Percentiles rank a stretch among this genome's conserved stretches.
Evolutionary conservation across 2,797 vertebrate genomes (phyloP).

Genomic region (Lepidocolaptes lacrymiger): DNA sequence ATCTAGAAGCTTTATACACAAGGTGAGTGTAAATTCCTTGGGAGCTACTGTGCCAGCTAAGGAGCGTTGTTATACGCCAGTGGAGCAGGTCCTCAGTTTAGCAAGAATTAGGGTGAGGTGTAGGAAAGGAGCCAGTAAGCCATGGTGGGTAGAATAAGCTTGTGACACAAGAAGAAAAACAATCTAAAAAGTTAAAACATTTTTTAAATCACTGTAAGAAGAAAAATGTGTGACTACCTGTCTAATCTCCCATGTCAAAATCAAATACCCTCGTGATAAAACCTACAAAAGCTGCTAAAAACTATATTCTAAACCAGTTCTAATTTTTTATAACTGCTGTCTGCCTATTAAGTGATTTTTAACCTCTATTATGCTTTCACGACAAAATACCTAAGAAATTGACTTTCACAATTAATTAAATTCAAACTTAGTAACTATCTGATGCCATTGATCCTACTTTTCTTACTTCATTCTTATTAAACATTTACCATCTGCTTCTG

Average conservation of each 20-base stretch:
- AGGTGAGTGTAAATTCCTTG: not conserved
- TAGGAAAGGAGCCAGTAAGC: not conserved
- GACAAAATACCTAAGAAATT: not conserved
- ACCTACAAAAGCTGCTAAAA: not conserved
- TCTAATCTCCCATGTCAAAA: not conserved
- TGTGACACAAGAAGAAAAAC: not conserved
- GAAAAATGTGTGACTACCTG: not conserved
- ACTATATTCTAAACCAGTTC: not conserved
- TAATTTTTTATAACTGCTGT: not conserved
- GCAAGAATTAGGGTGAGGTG: not conserved
- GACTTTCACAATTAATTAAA: not conserved
- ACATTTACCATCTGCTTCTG: conserved; percentile 15
- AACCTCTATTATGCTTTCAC: not conserved
- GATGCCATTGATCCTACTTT: not conserved
- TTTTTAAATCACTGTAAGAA: not conserved
- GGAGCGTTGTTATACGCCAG: not conserved
- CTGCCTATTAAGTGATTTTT: not conserved
- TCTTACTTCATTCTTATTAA: conserved; percentile 9
- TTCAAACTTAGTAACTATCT: not conserved
- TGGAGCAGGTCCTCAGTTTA: not conserved
- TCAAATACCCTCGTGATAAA: not conserved
- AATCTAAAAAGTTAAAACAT: not conserved
- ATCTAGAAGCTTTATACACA: not conserved
- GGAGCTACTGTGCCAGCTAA: not conserved
- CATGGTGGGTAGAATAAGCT: not conserved